Base-by-base conservation (phyloP, 2,797 vertebrate genomes). In the Muscicapa striata region DNA sequence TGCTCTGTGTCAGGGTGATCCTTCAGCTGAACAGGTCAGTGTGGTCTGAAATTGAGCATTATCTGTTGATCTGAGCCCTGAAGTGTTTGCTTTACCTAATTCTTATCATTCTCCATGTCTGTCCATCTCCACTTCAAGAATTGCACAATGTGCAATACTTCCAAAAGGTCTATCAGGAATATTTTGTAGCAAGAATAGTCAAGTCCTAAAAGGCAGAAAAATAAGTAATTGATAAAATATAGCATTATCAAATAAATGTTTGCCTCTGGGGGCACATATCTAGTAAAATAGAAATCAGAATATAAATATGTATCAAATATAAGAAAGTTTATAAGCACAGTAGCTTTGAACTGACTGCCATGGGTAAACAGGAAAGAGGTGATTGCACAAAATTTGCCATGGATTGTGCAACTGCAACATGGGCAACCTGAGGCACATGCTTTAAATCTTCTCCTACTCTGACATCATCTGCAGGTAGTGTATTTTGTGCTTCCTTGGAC, bases 71-170 rank as follows among this genome's bases (percentile, higher is more conserved):
- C 77, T 86, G 76, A 79, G 54, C 68, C 51, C 82, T 87, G 51
- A 93, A 90, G 38, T 88, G 46, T 95, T 97, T 95, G 84, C 83
- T 89, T 81, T 93, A 55, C 89, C 88, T 84, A 87, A 78, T 85
- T 91, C 90, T 91, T 95, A 95, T 93, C 95, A 36, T 87, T 66
- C 15, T 62, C 32, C n/a, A 7, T 78, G 80, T 59, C 59, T 59
- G 59, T 78, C n/a, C 46, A 55, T 63, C 81, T 73, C 73, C 24
- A 3, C 27, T 11, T 36, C 45, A 83, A 69, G 49, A 75, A 41
- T 95, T 85, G 75, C 94, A 85, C 94, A 96, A 93, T 40, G 13
- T 45, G 59, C 55, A 75, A 52, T 92, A 66, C n/a, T 38, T 86
- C 52, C 74, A 26, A 61, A 91, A 76, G 46, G 40, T 58, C 51